phyloP scores from a whole-genome alignment of 2,113 vertebrate genomes.

The Leucoraja erinaceus region DNA sequence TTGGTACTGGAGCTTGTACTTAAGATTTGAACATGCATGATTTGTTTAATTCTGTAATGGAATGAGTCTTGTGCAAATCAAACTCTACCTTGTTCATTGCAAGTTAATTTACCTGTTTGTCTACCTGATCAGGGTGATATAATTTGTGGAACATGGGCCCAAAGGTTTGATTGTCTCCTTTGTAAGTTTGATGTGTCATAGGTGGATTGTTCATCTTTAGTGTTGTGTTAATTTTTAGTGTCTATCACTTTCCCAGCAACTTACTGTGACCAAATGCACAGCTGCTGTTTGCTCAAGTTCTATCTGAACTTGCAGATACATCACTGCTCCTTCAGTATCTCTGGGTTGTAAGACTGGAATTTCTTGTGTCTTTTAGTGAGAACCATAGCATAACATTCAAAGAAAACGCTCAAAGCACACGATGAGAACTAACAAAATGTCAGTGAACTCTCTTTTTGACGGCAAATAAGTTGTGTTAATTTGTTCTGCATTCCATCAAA shows the following conservation, averaged over 20 bases:
- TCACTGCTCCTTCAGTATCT: background rate
- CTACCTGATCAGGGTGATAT: background rate
- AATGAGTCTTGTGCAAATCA: background rate
- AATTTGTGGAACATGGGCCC: background rate
- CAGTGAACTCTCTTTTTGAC: background rate
- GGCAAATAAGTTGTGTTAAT: conserved; percentile 47
- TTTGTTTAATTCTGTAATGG: background rate
- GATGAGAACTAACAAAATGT: background rate
- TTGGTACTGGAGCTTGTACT: too few relatives aligned
- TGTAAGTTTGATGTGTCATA: background rate
- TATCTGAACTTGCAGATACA: background rate
- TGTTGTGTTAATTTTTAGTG: background rate
- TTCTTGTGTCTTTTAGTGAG: background rate
- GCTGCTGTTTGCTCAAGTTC: background rate
- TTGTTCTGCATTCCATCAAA: conserved; percentile 64
- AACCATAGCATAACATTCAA: background rate
- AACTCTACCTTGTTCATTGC: background rate
- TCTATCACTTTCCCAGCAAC: background rate
- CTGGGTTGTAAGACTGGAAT: background rate
- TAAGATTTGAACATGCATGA: too few relatives aligned
- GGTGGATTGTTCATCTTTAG: background rate
- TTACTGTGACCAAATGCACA: background rate
- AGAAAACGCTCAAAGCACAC: background rate
- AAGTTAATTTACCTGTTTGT: background rate
- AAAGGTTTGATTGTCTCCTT: too few relatives aligned